Base-by-base conservation (phyloP, 2,113 vertebrate species). In the Tautogolabrus adspersus region DNA sequence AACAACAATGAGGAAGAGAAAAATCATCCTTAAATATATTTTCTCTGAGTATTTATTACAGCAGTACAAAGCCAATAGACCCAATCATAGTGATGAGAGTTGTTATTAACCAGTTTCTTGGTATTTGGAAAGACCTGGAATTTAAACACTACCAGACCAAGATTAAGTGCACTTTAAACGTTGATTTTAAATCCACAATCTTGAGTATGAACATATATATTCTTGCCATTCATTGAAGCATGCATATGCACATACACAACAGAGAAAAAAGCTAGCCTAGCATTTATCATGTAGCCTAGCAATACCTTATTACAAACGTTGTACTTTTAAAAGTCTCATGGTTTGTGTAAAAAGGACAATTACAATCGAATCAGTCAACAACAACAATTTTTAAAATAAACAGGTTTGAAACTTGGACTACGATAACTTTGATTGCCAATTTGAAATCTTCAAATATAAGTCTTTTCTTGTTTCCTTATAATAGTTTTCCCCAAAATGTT, bases 261-360 rank as follows among this genome's bases (percentile, higher is more conserved):
- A 85, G 77, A 26, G 55, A 77, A 69, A 72, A 75, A 85, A 87
- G 42, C 81, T 58, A 63, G 75, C 51, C 3, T 67, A 83, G 79
- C 65, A 79, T 52, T 66, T 52, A 66, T 64, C 4, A 57, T 57
- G 18, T 21, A 52, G 49, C 19, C 49, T 21, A 52, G 19, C 19
- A 83, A 66, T 52, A 65, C 63, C n/a, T 51, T 26, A 23, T 67
- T 60, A 83, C 76, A 34, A 15, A 38, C 40, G 47, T 12, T 64
- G 19, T 0, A 52, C 19, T 64, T 42, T 52, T 88, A 84, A 74
- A 85, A 86, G 81, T 89, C 18, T 77, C 21, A 38, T 66, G 82
- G 26, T 40, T 0, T 13, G 10, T n/a, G 3, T 60, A 55, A 64
- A 70, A 71, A 55, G 16, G 2, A 44, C 15, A 44, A 19, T 38